phyloP scores from a whole-genome alignment of 2,888 invertebrate genomes.

The Lasioglossum villosulum region DNA sequence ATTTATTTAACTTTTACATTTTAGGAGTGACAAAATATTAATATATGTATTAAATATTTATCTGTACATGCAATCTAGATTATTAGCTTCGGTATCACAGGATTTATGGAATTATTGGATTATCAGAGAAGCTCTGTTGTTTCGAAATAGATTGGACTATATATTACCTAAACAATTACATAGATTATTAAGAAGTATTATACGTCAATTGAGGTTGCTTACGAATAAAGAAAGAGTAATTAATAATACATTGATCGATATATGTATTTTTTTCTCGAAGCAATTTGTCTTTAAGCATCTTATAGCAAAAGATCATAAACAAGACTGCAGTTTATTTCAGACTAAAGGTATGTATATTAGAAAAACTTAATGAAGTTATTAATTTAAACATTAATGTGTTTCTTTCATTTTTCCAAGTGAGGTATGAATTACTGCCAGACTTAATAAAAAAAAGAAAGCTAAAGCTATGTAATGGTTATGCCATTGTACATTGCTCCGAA shows the following conservation, averaged over 20 bases:
- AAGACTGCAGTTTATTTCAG: conserved; percentile 70
- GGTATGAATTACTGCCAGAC: conserved; percentile 86
- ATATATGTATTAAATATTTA: background rate
- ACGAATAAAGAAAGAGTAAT: conserved; percentile 63
- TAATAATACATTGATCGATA: conserved; percentile 65
- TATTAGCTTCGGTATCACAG: conserved; percentile 76
- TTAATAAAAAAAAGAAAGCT: conserved; percentile 86
- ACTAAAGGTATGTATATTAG: conserved; percentile 72
- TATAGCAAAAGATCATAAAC: conserved; percentile 64
- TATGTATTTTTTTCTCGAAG: conserved; percentile 70
- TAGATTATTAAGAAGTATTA: conserved; percentile 76
- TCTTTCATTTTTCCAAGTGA: conserved; percentile 83
- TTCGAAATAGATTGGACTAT: conserved; percentile 75
- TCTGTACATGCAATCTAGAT: conserved; percentile 66
- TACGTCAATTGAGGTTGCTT: conserved; percentile 66
- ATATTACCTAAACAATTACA: conserved; percentile 75
- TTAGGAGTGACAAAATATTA: background rate
- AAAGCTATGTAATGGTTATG: conserved; percentile 85
- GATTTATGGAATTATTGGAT: conserved; percentile 78
- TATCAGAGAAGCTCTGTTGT: conserved; percentile 75
- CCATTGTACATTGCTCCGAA: conserved; percentile 86
- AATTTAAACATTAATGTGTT: conserved; percentile 13
- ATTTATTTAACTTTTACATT: background rate
- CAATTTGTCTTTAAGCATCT: conserved; percentile 76
- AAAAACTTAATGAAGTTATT: conserved; percentile 5